Evolutionary conservation across 2,888 invertebrate species (phyloP).

Genomic region (Hyles lineata): DNA sequence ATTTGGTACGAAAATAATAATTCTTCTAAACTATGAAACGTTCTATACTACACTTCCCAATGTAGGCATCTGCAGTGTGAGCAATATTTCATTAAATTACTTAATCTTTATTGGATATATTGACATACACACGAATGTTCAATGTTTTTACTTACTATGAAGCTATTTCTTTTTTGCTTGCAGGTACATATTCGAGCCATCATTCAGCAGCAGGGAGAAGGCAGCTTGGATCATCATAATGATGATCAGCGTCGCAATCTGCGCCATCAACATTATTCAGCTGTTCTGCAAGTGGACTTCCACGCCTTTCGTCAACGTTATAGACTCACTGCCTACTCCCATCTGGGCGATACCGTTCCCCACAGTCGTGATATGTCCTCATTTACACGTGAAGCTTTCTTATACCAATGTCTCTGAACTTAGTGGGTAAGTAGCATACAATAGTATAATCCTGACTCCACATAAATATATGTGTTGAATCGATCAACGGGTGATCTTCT

Average conservation of each 20-base stretch:
- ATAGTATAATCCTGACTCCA: background rate
- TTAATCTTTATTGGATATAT: too few species aligned
- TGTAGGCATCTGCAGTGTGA: too few species aligned
- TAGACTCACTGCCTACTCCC: constrained; percentile 76
- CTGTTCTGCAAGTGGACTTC: constrained; percentile 74
- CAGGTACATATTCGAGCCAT: constrained; percentile 78
- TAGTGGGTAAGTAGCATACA: constrained; percentile 56
- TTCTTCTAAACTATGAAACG: too few species aligned
- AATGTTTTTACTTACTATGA: background rate
- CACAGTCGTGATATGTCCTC: constrained; percentile 76
- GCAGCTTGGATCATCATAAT: constrained; percentile 72
- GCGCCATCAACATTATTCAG: constrained; percentile 70
- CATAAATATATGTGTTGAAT: background rate
- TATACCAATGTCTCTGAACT: constrained; percentile 65
- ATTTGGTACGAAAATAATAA: too few species aligned
- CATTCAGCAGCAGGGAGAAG: constrained; percentile 69
- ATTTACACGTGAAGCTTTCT: constrained; percentile 70
- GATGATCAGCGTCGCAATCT: constrained; percentile 69
- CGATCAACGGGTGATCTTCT: too few species aligned
- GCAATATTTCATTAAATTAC: too few species aligned
- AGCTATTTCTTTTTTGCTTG: background rate
- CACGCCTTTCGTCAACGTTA: constrained; percentile 77
- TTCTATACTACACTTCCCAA: too few species aligned
- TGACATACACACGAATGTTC: background rate
- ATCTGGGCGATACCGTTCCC: constrained; percentile 81